phyloP scores from a whole-genome alignment of 1,140 invertebrate species.

The Drosophila varians region DNA sequence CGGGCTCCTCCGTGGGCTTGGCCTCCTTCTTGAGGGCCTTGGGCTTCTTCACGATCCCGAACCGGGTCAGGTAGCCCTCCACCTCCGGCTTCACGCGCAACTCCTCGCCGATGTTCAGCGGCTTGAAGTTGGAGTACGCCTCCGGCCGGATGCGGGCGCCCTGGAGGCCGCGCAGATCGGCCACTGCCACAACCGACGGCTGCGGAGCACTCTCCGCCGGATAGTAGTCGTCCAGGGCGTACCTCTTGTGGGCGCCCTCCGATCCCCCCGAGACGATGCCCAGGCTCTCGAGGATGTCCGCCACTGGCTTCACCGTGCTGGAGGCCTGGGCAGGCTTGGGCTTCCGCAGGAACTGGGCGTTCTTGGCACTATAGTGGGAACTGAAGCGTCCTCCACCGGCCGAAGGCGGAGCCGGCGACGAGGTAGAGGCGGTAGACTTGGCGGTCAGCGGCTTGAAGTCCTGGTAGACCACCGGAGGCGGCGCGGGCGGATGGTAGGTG shows the following conservation, averaged over 20 bases:
- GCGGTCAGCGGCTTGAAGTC: conserved; percentile 61
- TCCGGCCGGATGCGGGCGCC: conserved; percentile 69
- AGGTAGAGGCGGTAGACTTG: neutral
- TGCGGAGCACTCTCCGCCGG: conserved; percentile 75
- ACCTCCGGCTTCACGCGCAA: conserved; percentile 77
- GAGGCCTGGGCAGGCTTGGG: conserved; percentile 18
- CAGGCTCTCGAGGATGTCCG: conserved; percentile 74
- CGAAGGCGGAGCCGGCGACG: neutral
- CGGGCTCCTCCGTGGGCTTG: conserved; percentile 51
- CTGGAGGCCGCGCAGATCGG: conserved; percentile 63
- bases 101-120: conserved; percentile 78
- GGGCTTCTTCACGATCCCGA: conserved; percentile 76
- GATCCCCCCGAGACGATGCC: conserved; percentile 63
- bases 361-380: conserved; percentile 81
- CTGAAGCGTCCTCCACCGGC: conserved; percentile 62
- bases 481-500: conserved; percentile 76
- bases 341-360: conserved; percentile 71
- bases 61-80: conserved; percentile 76
- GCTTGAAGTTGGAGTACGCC: conserved; percentile 78
- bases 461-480: conserved; percentile 64
- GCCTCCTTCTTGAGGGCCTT: conserved; percentile 68
- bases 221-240: conserved; percentile 73
- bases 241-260: conserved; percentile 55
- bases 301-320: conserved; percentile 70
- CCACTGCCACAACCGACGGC: conserved; percentile 60